Base-by-base conservation (phyloP, 92 coral and sea anemone genomes). In the Isaurus tuberculatus region DNA sequence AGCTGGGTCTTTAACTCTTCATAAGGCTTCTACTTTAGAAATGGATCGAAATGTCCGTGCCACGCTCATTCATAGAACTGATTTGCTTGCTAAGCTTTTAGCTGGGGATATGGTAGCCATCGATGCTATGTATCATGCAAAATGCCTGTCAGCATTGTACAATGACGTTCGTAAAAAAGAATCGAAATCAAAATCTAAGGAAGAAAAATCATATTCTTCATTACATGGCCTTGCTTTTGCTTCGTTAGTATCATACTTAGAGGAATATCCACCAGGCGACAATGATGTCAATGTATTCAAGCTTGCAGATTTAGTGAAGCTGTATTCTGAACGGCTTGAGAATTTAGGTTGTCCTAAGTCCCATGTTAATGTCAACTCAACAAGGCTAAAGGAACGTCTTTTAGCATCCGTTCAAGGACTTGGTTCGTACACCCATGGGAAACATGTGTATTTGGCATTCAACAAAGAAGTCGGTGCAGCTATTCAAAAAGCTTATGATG, bases 141-240 rank as follows among this genome's bases (percentile, higher is more conserved):
- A 79, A 40, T 90, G 93, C 77, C 74, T 90, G 75, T 61, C 73
- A 15, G 64, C 88, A 64, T 57, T 90, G 49, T 86, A 90, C 61
- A 86, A 90, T 49, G 80, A 74, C 8, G 88, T 84, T 44, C 44
- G 82, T 32, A 73, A 20, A 25, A 14, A 34, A 6, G 78, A 88
- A 49, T 33, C 53, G 63, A 78, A 37, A 27, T 49, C 44, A 42
- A 40, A 53, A 5, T 70, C 72, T 4, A 85, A 86, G 34, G 48
- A 46, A 48, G 49, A 79, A 20, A 48, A 48, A 8, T 8, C 16
- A 8, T 14, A 48, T 9, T 48, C 57, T 9, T 48, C 14, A 8
- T 65, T 78, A 32, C 90, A 90, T 26, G 93, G 93, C 17, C 64
- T 90, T 61, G 87, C 88, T 22, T 87, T 86, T 64, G 88, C 93